phyloP scores from a whole-genome alignment of 2,113 vertebrate genomes.

The Alethe diademata region DNA sequence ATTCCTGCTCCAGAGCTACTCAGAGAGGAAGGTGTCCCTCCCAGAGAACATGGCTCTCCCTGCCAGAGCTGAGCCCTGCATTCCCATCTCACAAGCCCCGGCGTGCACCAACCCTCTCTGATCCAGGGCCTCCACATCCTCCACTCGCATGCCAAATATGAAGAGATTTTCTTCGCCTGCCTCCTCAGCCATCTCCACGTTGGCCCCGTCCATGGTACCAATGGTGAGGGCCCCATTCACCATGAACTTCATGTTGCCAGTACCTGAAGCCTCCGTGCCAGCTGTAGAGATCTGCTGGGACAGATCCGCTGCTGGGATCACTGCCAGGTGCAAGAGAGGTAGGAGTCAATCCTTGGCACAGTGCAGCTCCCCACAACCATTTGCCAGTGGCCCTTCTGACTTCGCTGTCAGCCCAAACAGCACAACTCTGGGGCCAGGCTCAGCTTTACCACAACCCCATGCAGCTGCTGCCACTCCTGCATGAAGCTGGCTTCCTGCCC shows the following conservation, averaged over 20 bases:
- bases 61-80: neutral
- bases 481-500: neutral
- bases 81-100: neutral
- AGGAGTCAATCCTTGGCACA: neutral
- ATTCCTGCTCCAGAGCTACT: neutral
- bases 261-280: conserved; percentile 88
- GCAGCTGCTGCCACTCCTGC: neutral
- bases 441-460: accelerated
- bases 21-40: neutral
- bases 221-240: conserved; percentile 90
- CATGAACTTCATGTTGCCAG: conserved; percentile 95
- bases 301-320: conserved; percentile 86
- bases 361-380: neutral
- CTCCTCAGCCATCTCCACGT: conserved; percentile 91
- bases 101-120: conserved; percentile 73
- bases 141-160: conserved; percentile 87
- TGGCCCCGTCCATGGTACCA: conserved; percentile 90
- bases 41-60: neutral
- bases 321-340: conserved; percentile 54
- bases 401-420: neutral
- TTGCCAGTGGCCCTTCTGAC: neutral
- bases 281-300: conserved; percentile 93
- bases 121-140: conserved; percentile 83
- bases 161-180: conserved; percentile 88
- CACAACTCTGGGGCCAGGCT: neutral